Conservation (phyloP, 2,888 invertebrate species). For the Apotomis capreana region DNA sequence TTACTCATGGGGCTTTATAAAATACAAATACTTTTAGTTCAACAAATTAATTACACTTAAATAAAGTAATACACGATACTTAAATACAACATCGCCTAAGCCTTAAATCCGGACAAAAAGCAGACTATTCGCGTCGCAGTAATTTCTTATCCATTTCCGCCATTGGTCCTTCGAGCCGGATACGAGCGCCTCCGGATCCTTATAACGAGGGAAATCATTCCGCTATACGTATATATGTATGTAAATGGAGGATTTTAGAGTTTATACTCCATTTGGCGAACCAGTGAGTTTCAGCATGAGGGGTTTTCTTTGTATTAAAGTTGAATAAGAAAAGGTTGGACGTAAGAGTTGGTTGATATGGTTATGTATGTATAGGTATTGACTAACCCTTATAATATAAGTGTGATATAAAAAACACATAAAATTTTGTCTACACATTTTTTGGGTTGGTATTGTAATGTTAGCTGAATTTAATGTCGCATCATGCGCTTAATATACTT, state of each 20-base stretch:
- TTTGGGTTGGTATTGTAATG: too few species aligned
- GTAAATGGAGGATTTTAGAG: slow-evolving; percentile 36
- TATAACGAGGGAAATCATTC: slow-evolving; percentile 69
- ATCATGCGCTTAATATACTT: too few species aligned
- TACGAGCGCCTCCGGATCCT: slow-evolving; percentile 62
- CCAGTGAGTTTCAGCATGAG: slow-evolving; percentile 34
- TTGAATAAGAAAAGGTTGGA: slow-evolving; percentile 4
- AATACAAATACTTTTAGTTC: too few species aligned
- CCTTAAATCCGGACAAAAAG: slow-evolving; percentile 23
- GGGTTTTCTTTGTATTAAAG: slow-evolving; percentile 16
- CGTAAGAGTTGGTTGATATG: background rate
- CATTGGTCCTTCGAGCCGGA: slow-evolving; percentile 72
- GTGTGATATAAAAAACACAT: too few species aligned
- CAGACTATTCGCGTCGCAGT: slow-evolving; percentile 42
- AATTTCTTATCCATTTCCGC: slow-evolving; percentile 70
- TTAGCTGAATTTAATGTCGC: too few species aligned
- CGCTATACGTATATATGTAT: slow-evolving; percentile 46
- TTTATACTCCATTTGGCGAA: slow-evolving; percentile 38
- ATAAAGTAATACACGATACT: background rate
- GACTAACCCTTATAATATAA: too few species aligned
- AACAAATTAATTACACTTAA: too few species aligned
- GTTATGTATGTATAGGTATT: background rate
- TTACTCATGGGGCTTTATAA: too few species aligned
- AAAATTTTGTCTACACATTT: too few species aligned
- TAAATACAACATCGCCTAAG: slow-evolving; percentile 9